Base-by-base conservation (phyloP, 2,113 vertebrate genomes). In the Hippolais icterina region DNA sequence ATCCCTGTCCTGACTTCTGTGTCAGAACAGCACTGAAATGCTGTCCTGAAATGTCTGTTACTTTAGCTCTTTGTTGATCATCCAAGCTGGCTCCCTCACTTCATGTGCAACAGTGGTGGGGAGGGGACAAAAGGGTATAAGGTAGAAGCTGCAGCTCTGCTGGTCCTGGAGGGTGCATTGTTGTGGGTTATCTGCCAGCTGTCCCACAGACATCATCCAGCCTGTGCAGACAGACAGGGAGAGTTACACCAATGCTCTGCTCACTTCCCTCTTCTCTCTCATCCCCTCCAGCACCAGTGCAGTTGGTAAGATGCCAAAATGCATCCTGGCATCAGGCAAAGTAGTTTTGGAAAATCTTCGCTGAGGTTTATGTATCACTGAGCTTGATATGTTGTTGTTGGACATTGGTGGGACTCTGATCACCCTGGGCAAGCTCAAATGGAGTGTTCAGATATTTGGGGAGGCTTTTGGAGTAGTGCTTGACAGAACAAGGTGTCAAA, bases 181-280 rank as follows among this genome's bases (percentile, higher is more conserved):
- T 19, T 1, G 1, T 3, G 3, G 3, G 15, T n/a, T 57, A 47
- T 28, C 31, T 66, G 13, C 21, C 54, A 74, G 28, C 14, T 76
- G 59, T 42, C 65, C 61, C 29, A 10, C 0, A 0, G 66, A 24
- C 15, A 64, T 12, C 20, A 37, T 9, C 35, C 20, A 27, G 29
- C 12, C 29, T 12, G n/a, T 10, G 21, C 56, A 83, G 80, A 24
- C 13, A 70, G 65, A 4, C 33, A 71, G 15, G 37, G 31, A 71
- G 21, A 9, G 13, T 15, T 22, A 46, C 20, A 76, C 27, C 12
- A 12, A 1, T 10, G 8, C 29, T 75, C 60, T 63, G 23, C 61
- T 63, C 8, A 1, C 23, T 76, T 70, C 7, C 11, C 12, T 9
- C 12, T 61, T 31, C 39, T 9, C 24, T 47, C 42, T 63, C 4